Evolutionary conservation across 2,797 vertebrate genomes (phyloP).

Genomic region (Mormyrus proboscirostris): DNA sequence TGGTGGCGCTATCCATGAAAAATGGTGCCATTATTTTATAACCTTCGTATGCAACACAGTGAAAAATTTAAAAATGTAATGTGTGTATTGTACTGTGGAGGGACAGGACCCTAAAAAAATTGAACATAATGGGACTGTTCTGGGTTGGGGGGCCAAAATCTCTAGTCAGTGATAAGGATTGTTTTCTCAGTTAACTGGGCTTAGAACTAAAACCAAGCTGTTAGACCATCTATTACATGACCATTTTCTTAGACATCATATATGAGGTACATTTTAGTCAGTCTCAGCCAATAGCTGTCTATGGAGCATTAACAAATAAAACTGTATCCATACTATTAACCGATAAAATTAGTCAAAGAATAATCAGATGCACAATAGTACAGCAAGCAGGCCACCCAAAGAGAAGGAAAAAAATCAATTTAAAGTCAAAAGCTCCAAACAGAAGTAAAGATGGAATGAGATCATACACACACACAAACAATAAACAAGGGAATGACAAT

Average conservation of each 20-base stretch:
- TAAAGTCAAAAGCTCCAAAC: neutral
- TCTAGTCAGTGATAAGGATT: neutral
- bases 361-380: neutral
- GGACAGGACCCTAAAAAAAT: neutral
- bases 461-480: neutral
- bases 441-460: neutral
- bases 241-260: neutral
- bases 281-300: neutral
- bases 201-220: neutral
- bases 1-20: neutral
- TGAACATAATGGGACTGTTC: neutral
- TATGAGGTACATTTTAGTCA: neutral
- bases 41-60: neutral
- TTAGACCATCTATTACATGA: neutral
- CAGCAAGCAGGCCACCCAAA: neutral
- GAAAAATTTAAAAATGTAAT: no score
- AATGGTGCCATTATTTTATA: neutral
- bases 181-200: neutral
- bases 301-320: neutral
- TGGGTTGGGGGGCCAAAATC: neutral
- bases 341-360: neutral
- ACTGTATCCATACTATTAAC: neutral
- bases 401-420: neutral
- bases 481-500: neutral
- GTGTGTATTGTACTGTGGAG: no score